A percentile compares a stretch with the other conserved stretches of the same genome.
phyloP scores from a whole-genome alignment of 2,113 vertebrate genomes.

The Gila orcuttii region DNA sequence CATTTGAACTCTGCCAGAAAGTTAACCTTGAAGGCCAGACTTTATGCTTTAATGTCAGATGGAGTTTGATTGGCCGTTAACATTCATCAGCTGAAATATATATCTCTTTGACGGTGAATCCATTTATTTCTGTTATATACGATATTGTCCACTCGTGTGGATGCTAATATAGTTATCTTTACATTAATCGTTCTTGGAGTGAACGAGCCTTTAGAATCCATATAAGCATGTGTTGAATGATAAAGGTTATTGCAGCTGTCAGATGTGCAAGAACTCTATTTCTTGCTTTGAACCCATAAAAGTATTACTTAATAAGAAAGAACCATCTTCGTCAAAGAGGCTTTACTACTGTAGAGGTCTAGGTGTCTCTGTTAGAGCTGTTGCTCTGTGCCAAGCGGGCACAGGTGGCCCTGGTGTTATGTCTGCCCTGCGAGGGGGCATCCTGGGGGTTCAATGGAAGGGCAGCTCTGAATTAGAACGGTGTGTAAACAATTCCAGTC shows the following conservation, averaged over 20 bases:
- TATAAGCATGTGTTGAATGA: background rate
- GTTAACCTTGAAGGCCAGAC: too few species aligned
- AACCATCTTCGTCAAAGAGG: background rate
- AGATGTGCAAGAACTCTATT: background rate
- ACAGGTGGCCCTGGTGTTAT: constrained; percentile 39
- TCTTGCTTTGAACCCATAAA: background rate
- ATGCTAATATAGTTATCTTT: too few species aligned
- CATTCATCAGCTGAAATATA: too few species aligned
- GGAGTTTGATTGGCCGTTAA: too few species aligned
- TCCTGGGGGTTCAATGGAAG: constrained; percentile 48
- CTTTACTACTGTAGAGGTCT: background rate
- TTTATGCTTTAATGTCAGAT: too few species aligned
- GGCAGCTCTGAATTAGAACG: constrained; percentile 54
- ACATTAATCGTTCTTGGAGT: background rate
- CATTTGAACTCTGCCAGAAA: too few species aligned
- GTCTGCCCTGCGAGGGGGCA: constrained; percentile 40
- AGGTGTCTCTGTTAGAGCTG: constrained; percentile 12
- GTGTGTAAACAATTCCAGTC: constrained; percentile 62
- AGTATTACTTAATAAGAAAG: background rate
- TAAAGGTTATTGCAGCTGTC: background rate
- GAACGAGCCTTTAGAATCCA: background rate
- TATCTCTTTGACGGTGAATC: too few species aligned
- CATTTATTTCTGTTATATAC: too few species aligned
- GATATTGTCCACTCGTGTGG: too few species aligned
- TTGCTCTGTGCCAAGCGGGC: constrained; percentile 37